Evolutionary conservation across 2,797 vertebrate genomes (phyloP), one percentile per base, ranked within the genome.

Genomic region (Sciurus carolinensis): DNA sequence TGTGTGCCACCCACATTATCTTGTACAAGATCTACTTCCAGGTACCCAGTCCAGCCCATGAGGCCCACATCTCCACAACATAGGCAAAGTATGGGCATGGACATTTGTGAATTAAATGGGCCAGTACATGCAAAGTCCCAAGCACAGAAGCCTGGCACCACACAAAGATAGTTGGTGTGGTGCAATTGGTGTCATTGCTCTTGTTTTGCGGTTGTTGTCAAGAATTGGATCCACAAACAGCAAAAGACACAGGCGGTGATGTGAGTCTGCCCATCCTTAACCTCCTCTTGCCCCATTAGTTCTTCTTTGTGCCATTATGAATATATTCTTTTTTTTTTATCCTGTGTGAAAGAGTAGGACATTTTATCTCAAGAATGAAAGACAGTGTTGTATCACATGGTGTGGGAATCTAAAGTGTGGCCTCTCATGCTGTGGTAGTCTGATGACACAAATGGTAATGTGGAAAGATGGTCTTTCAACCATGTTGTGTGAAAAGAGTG

Each of bases 351-450:
- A 30, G 42, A 88, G 57, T 67, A 33, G n/a, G 4, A 76, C 28
- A 33, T 33, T 39, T 80, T 64, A 26, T 59, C 18, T 90, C 17
- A 54, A 20, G 28, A 30, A 28, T 30, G 30, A 67, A 89, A n/a
- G 24, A 42, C 1, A 9, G 2, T 26, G 11, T 18, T 54, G 9
- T 4, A 17, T 13, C n/a, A 20, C 0, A 0, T 77, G 8, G 57
- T 17, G 15, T 1, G 22, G 28, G 0, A 3, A 39, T 76, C 42
- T 72, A 72, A 47, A 50, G 13, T 2, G 2, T 30, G 2, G 24
- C 36, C 20, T 81, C 42, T 1, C 11, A 9, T 52, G 54, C 13
- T 5, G 0, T 22, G 33, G 5, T 26, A n/a, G n/a, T 28, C 30
- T 2, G 20, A 73, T 72, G 15, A n/a, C 4, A 2, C 14, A 28